phyloP scores from a whole-genome alignment of 2,888 invertebrate species.

The Sinelater perroti region DNA sequence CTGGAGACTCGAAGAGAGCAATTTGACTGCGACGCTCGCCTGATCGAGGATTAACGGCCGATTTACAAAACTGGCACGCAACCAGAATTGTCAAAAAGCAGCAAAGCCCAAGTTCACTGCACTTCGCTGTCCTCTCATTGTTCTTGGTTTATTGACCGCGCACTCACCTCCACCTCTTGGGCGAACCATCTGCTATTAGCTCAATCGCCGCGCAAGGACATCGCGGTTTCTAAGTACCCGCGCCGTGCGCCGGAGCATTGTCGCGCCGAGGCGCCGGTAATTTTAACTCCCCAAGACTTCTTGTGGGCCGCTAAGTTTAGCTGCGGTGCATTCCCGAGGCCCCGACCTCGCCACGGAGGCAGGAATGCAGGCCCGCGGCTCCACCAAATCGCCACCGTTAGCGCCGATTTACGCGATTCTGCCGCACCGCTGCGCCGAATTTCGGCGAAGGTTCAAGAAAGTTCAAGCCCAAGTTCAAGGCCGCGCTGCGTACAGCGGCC shows the following conservation, averaged over 20 bases:
- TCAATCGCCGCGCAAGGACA: constrained; percentile 17
- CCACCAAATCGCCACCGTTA: not conserved
- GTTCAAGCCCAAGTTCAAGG: constrained; percentile 10
- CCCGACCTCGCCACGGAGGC: too few species aligned
- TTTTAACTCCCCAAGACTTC: not conserved
- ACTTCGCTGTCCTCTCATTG: constrained; percentile 30
- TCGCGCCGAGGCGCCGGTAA: not conserved
- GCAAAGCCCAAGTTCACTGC: constrained; percentile 18
- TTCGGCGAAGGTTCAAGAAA: constrained; percentile 11
- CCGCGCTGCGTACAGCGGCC: not conserved
- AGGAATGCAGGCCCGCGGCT: too few species aligned
- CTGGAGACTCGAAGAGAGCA: not conserved
- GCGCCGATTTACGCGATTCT: not conserved
- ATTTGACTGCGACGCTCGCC: constrained; percentile 11
- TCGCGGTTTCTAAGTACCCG: constrained; percentile 9
- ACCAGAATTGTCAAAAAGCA: constrained; percentile 26
- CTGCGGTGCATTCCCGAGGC: too few species aligned
- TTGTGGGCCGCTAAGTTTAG: constrained; percentile 5
- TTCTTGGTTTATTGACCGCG: constrained; percentile 31
- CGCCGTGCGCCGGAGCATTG: not conserved
- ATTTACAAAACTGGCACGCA: constrained; percentile 19
- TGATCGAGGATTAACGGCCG: constrained; percentile 20
- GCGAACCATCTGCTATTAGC: constrained; percentile 23
- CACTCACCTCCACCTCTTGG: constrained; percentile 10
- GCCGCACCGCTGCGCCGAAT: not conserved